A percentile compares a stretch with the other conserved stretches of the same genome.
Evolutionary conservation across 37 sponge, comb jelly and placozoan species (phyloP).

Genomic region (Cladorhizidae sp.): DNA sequence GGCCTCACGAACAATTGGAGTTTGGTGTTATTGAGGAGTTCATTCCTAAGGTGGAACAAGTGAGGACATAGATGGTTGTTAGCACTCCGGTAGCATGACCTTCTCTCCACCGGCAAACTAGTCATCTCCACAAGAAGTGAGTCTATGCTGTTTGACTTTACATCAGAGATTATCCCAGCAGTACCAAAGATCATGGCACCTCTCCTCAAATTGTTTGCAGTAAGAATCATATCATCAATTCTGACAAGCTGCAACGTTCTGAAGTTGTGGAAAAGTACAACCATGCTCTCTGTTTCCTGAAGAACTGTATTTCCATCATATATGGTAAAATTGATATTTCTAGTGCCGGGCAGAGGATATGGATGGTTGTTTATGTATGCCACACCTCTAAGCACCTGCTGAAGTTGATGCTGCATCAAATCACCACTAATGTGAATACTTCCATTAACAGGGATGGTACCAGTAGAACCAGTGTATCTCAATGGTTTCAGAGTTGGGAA

Average conservation of each 20-base stretch:
- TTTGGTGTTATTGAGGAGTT: not conserved
- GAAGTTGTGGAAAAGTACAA: constrained; percentile 38
- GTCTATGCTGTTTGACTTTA: constrained; percentile 20
- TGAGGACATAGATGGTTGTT: constrained; percentile 1
- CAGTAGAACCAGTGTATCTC: not conserved
- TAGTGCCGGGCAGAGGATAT: constrained; percentile 50
- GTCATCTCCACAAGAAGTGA: constrained; percentile 31
- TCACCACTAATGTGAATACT: constrained; percentile 12
- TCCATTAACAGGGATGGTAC: constrained; percentile 39
- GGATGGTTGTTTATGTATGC: constrained; percentile 49
- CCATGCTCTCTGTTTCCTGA: not conserved
- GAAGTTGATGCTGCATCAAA: constrained; percentile 15
- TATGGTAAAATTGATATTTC: constrained; percentile 18
- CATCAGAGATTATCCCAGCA: constrained; percentile 32
- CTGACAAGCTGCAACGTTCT: constrained; percentile 27
- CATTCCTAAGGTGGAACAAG: constrained; percentile 8
- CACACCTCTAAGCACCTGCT: constrained; percentile 31
- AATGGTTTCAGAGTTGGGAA: not conserved
- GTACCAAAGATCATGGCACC: constrained; percentile 24
- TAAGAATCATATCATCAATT: not conserved
- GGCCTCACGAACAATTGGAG: constrained; percentile 19
- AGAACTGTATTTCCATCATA: constrained; percentile 11
- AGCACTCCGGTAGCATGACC: constrained; percentile 14
- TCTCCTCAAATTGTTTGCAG: not conserved
- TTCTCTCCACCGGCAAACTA: not conserved